Evolutionary conservation across 1,140 invertebrate genomes (phyloP).

Genomic region (Drosophila bipectinata): DNA sequence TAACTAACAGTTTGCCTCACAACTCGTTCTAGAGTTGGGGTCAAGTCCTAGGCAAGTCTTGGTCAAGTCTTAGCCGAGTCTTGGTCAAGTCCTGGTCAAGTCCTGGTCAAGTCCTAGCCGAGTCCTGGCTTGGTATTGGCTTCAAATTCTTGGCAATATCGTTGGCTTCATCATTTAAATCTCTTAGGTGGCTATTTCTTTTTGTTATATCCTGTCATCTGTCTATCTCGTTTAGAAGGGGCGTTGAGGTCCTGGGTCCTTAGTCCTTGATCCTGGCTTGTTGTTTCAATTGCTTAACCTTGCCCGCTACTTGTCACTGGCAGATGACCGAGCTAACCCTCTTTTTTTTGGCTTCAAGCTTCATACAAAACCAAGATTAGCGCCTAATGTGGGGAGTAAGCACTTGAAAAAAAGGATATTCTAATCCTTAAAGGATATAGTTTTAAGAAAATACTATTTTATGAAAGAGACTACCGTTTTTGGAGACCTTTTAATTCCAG

Average conservation of each 20-base stretch:
- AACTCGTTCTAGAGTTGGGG: slow-evolving; percentile 2
- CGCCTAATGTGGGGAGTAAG: slow-evolving; percentile 49
- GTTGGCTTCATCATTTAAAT: slow-evolving; percentile 70
- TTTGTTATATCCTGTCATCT: slow-evolving; percentile 20
- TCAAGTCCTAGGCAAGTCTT: not conserved
- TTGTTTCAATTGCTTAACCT: slow-evolving; percentile 47
- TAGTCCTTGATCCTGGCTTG: slow-evolving; percentile 5
- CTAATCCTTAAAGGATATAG: not conserved
- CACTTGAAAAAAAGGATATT: not conserved
- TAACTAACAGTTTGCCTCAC: slow-evolving; percentile 44
- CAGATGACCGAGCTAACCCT: slow-evolving; percentile 39
- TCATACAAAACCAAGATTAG: slow-evolving; percentile 59
- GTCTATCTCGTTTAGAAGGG: slow-evolving; percentile 18
- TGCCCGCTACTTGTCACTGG: slow-evolving; percentile 57
- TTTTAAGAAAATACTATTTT: too few species aligned
- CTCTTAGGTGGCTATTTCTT: slow-evolving; percentile 26
- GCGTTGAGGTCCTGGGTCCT: slow-evolving; percentile 1
- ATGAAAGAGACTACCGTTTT: not conserved
- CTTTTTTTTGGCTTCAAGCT: slow-evolving; percentile 2
- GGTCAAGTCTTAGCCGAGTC: not conserved
- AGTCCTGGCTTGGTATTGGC: slow-evolving; percentile 60
- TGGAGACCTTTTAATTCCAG: not conserved
- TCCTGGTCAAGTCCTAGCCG: slow-evolving; percentile 29
- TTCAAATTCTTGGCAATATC: slow-evolving; percentile 63
- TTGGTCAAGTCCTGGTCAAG: not conserved